Base-by-base conservation (phyloP, 1,140 invertebrate genomes). In the Cotesia vestalis region DNA sequence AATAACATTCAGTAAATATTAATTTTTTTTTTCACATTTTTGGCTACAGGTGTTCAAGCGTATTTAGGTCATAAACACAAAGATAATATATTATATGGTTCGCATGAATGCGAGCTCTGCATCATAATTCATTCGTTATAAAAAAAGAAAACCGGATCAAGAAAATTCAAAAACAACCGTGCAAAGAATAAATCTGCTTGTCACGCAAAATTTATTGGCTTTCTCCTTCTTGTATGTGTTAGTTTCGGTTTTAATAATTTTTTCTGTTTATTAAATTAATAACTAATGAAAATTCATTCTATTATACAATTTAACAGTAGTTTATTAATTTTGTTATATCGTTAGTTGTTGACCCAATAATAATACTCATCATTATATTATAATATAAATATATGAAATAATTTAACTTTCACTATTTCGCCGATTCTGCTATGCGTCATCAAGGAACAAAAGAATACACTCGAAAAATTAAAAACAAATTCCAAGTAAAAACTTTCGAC, bases 141-240 rank as follows among this genome's bases (percentile, higher is more conserved):
- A 38, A 51, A 55, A 67, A 67, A 67, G 66, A 55, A 55, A 67
- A 67, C 51, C 14, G 60, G 60, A 38, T 62, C n/a, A 14, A 46
- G 40, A 64, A 12, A 64, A 20, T 36, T 64, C 62, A 20, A 62
- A 62, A 67, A 35, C 53, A 27, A 51, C 40, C 20, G 14, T 55
- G 20, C 4, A 67, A 6, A 67, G 34, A 67, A 53, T 34, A 51
- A 27, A 66, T 66, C 51, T 51, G 51, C 51, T 3, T 52, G 66
- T 67, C 66, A 67, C 66, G 51, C 51, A 40, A 67, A 67, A 67
- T 66, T 40, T 67, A 40, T 52, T 40, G 34, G 35, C 66, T 67
- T 67, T 67, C 66, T 55, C 66, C 63, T 67, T 34, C 51, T 64
- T 35, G 40, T 6, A 46, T 40, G 27, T 36, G 2, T 4, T 36